Evolutionary conservation across 2,888 invertebrate species (phyloP), one percentile per base, ranked within the genome.

Genomic region (Melikaiella ostensackeni): DNA sequence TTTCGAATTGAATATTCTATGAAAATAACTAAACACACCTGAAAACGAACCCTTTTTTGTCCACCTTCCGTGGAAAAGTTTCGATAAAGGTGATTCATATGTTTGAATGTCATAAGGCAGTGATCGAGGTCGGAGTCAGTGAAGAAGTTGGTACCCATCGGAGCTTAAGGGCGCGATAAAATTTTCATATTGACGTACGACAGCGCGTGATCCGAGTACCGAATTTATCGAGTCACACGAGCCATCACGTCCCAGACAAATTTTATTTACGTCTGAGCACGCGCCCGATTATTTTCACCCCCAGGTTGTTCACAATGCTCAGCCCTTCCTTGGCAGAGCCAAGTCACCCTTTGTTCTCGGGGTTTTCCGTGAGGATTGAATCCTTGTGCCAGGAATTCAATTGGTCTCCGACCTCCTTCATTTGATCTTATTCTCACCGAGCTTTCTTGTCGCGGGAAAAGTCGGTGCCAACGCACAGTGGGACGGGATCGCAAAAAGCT

Each of bases 361-460:
- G 70, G 21, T 80, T 64, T 35, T 78, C 77, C 62, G 76, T 80
- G 77, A 81, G 83, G 83, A 85, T 86, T 86, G 84, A 85, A 86
- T 86, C 83, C 79, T 85, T 84, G 75, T 76, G 81, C 80, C 75
- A 76, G 81, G 76, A 82, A 85, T 85, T 84, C 85, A 83, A 86
- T 86, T 80, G 83, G 82, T 78, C 80, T 81, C 81, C 81, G 76
- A 63, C 61, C 74, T 63, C 57, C 74, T 75, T 59, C 62, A 75
- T 76, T 74, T 75, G 70, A 76, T 75, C 76, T 62, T 62, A 38
- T 66, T 75, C 62, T 27, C 77, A 46, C 59, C 27, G 27, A 76
- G 42, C 76, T 70, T 59, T 57, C 27, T 33, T 30, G 9, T 70
- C 70, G n/a, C 9, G 24, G 42, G 13, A 7, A 2, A 70, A 70